phyloP scores from a whole-genome alignment of 2,888 invertebrate species.

The Chesias legatella region DNA sequence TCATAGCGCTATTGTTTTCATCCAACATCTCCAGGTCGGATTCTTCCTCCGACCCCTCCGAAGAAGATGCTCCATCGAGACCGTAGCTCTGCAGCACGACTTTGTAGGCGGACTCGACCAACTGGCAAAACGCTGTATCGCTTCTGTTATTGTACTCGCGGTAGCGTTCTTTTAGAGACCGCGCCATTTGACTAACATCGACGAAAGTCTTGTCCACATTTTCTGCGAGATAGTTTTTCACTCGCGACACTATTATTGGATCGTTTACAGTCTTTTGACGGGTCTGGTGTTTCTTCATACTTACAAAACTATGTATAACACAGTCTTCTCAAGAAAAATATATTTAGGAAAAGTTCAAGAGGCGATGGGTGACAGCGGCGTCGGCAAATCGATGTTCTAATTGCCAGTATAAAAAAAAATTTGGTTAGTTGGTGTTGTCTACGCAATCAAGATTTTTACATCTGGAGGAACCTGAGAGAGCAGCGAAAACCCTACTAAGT shows the following conservation, averaged over 20 bases:
- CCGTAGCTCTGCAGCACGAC: conserved; percentile 86
- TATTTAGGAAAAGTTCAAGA: conserved; percentile 36
- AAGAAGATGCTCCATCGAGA: conserved; percentile 78
- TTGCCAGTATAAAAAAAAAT: conserved; percentile 37
- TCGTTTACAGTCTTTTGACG: conserved; percentile 73
- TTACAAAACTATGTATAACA: conserved; percentile 21
- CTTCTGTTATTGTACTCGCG: conserved; percentile 91
- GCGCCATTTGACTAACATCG: conserved; percentile 91
- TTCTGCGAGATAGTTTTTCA: conserved; percentile 88
- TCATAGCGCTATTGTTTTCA: conserved; percentile 88
- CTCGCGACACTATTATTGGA: conserved; percentile 80
- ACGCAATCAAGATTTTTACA: no score
- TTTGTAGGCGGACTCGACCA: conserved; percentile 89
- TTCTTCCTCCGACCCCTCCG: conserved; percentile 82
- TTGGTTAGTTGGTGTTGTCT: conserved; percentile 16
- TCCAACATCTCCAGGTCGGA: conserved; percentile 88
- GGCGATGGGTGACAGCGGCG: conserved; percentile 55
- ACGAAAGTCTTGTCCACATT: conserved; percentile 90
- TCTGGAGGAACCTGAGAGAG: no score
- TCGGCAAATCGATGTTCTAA: conserved; percentile 59
- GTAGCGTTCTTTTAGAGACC: conserved; percentile 85
- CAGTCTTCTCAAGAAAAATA: conserved; percentile 19
- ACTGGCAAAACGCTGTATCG: conserved; percentile 86
- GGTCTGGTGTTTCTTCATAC: conserved; percentile 76
- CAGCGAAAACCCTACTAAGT: no score